A percentile compares a stretch with the other conserved stretches of the same genome.
These are phyloP conservation scores for Molossus alvarezi DNA, from an alignment of 2,797 vertebrate species.

Conservation along the genomic window DNA sequence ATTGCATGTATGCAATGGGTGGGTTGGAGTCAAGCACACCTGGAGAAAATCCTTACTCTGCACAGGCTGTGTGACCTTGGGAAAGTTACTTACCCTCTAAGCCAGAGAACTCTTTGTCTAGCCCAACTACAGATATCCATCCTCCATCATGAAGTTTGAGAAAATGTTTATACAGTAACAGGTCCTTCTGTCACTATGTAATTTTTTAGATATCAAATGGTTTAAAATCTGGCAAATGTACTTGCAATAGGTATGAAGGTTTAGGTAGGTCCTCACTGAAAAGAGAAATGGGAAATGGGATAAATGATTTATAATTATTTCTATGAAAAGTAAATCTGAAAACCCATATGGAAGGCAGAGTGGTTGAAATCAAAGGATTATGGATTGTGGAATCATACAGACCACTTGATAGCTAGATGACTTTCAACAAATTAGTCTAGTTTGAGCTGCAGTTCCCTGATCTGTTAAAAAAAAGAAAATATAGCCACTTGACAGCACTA, in stretches of 20 bases:
- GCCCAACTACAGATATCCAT: conserved; percentile 37
- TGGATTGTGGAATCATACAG: conserved; percentile 15
- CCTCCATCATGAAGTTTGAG: conserved; percentile 41
- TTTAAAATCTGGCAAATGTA: conserved; percentile 59
- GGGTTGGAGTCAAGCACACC: background rate
- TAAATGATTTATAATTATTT: conserved; percentile 66
- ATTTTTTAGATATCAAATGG: conserved; percentile 36
- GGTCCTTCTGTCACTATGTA: conserved; percentile 19
- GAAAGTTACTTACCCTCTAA: conserved; percentile 52
- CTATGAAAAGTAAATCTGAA: conserved; percentile 61
- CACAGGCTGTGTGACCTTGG: conserved; percentile 23
- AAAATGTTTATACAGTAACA: conserved; percentile 55
- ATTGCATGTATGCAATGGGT: background rate
- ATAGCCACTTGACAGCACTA: conserved; percentile 38
- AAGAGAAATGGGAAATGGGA: conserved; percentile 52
- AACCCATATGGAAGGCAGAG: conserved; percentile 43
- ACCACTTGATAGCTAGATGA: conserved; percentile 47
- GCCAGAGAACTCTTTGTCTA: conserved; percentile 5
- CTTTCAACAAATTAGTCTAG: conserved; percentile 58
- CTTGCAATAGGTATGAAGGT: conserved; percentile 33
- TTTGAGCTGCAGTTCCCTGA: conserved; percentile 61
- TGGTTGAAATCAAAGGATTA: conserved; percentile 42
- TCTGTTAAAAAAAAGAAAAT: conserved; percentile 67
- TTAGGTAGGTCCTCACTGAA: conserved; percentile 15
- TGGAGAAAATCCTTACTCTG: conserved; percentile 44